Conservation (phyloP, 2,888 invertebrate genomes). For the Tetragonisca angustula region DNA sequence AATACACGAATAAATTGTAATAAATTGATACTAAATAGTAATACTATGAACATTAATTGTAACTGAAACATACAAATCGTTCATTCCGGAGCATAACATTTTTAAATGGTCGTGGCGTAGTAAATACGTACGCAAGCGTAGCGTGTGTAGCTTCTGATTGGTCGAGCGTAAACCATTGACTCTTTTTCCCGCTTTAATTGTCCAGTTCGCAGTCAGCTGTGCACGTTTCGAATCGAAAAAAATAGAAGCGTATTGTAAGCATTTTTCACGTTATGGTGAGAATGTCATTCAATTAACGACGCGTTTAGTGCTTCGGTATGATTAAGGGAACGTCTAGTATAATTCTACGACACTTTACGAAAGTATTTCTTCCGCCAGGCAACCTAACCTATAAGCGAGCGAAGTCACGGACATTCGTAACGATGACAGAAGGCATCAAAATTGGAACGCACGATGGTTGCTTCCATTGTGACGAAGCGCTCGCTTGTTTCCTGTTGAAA, state of each 20-base stretch:
- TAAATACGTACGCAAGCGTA: background rate
- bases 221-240: rapidly evolving
- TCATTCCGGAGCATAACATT: too few relatives aligned
- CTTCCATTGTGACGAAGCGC: conserved; percentile 97
- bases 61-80: too few relatives aligned
- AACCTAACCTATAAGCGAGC: conserved; percentile 24
- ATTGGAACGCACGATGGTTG: conserved; percentile 93
- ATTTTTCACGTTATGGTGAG: background rate
- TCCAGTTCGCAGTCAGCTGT: rapidly evolving
- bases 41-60: too few relatives aligned
- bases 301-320: background rate
- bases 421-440: conserved; percentile 70
- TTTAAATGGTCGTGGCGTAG: background rate
- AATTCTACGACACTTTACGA: background rate
- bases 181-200: background rate
- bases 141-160: background rate
- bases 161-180: background rate
- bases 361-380: background rate
- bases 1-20: background rate
- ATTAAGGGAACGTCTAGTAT: background rate
- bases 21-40: too few relatives aligned
- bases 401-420: background rate
- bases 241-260: background rate
- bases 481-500: conserved; percentile 97
- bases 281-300: background rate